These are phyloP conservation scores for Antheraea mylitta DNA, from an alignment of 1,140 invertebrate genomes.

Conservation along the genomic window DNA sequence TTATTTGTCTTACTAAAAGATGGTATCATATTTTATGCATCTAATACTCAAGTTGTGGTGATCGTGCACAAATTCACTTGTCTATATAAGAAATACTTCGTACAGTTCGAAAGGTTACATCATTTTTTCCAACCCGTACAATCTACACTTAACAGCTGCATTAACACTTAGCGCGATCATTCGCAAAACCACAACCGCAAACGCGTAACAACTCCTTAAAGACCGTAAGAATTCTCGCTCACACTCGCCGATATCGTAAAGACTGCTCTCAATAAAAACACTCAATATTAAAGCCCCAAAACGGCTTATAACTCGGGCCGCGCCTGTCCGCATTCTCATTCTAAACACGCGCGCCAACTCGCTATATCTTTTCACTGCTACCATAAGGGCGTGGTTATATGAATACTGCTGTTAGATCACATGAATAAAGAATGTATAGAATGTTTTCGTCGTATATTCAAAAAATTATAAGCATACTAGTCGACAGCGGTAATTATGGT, in stretches of 20 bases:
- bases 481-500: no score
- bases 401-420: neutral
- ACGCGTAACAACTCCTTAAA: slow-evolving; percentile 3
- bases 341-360: slow-evolving; percentile 18
- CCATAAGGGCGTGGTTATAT: slow-evolving; percentile 28
- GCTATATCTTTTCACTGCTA: slow-evolving; percentile 43
- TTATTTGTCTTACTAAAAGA: no score
- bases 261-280: slow-evolving; percentile 31
- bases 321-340: slow-evolving; percentile 33
- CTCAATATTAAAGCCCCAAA: slow-evolving; percentile 36
- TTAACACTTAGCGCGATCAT: neutral
- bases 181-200: neutral
- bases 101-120: neutral
- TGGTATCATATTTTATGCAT: no score
- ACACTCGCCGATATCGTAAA: slow-evolving; percentile 29
- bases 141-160: slow-evolving; percentile 12
- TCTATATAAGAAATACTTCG: neutral
- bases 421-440: neutral
- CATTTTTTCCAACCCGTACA: neutral
- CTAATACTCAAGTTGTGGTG: no score
- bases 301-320: slow-evolving; percentile 20
- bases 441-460: neutral
- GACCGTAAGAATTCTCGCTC: slow-evolving; percentile 11
- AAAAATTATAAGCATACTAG: no score
- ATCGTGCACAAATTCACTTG: no score